phyloP scores from a whole-genome alignment of 1,140 invertebrate genomes.

The Anoplolepis gracilipes region DNA sequence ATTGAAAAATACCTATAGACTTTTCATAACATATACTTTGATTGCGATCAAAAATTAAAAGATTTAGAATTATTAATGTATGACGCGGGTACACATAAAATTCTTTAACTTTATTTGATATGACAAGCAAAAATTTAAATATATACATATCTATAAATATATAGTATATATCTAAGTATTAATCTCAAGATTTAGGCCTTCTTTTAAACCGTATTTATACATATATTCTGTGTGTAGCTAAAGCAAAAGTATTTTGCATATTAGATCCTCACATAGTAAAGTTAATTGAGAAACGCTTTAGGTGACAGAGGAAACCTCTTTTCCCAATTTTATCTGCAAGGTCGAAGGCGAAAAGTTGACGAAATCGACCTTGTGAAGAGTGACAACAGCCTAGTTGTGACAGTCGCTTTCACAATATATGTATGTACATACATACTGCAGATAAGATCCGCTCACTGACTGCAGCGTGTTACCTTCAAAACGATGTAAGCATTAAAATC shows the following conservation, averaged over 20 bases:
- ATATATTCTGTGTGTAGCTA: not conserved
- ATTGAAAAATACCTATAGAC: too few relatives aligned
- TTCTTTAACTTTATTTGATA: not conserved
- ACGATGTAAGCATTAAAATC: not conserved
- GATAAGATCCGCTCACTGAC: conserved; percentile 15
- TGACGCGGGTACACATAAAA: not conserved
- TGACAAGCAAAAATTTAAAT: too few relatives aligned
- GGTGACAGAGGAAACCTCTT: not conserved
- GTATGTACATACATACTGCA: not conserved
- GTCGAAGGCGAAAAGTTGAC: not conserved
- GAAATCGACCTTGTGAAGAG: conserved; percentile 45
- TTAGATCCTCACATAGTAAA: not conserved
- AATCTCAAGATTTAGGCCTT: not conserved
- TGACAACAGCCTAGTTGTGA: conserved; percentile 37
- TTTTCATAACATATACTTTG: not conserved
- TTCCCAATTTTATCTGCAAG: conserved; percentile 19
- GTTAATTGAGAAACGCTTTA: not conserved
- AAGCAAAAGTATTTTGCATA: not conserved
- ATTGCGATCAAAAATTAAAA: not conserved
- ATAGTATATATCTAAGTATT: not conserved
- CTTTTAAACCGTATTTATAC: not conserved
- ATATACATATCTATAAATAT: too few relatives aligned
- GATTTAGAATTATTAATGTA: not conserved
- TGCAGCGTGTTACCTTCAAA: not conserved
- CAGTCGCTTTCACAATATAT: conserved; percentile 10